phyloP scores from a whole-genome alignment of 2,113 vertebrate species.

The Jaculus jaculus region DNA sequence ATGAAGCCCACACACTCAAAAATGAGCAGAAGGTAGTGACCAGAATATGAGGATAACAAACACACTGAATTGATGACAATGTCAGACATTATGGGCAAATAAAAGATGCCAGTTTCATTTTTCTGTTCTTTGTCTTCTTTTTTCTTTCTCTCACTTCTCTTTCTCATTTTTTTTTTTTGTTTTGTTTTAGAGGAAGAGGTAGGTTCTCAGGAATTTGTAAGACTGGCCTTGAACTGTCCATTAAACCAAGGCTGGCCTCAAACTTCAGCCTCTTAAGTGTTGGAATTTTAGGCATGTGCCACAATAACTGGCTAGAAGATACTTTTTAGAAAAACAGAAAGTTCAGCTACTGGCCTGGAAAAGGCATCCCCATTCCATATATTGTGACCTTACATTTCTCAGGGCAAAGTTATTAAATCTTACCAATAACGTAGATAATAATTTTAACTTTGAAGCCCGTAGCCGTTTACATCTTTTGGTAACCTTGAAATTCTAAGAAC shows the following conservation, averaged over 20 bases:
- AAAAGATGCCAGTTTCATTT: background rate
- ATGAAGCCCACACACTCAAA: background rate
- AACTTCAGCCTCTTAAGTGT: background rate
- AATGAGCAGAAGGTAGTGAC: background rate
- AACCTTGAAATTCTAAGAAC: background rate
- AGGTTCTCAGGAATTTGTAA: no score
- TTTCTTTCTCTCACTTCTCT: background rate
- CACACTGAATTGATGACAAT: background rate
- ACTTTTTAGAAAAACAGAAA: background rate
- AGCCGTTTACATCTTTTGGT: background rate
- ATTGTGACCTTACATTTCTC: background rate
- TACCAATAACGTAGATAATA: background rate
- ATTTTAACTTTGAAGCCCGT: background rate
- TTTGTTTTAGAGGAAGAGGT: background rate
- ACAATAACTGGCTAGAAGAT: accelerated
- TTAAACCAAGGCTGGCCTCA: background rate
- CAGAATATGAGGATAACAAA: background rate
- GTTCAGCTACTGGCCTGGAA: background rate
- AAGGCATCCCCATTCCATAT: background rate
- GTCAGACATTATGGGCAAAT: background rate
- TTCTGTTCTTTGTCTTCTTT: background rate
- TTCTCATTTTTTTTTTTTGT: no score
- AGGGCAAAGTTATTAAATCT: background rate
- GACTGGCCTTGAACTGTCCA: background rate
- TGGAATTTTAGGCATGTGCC: background rate